Base-by-base conservation (phyloP, 2,797 vertebrate genomes). In the Acrocephalus scirpaceus region DNA sequence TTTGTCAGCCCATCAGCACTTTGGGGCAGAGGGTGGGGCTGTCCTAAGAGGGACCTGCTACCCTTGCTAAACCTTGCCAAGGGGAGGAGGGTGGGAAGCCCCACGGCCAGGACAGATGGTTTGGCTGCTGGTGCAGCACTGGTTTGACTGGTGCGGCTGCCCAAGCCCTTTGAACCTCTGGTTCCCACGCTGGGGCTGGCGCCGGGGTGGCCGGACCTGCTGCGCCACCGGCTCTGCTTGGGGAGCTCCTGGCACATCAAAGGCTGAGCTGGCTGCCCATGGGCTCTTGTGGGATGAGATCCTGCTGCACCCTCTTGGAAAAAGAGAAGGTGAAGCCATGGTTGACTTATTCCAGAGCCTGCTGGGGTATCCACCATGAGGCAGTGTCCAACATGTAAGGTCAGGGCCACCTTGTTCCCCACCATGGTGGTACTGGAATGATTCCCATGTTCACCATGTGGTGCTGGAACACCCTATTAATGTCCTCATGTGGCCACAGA, bases 141-240 rank as follows among this genome's bases (percentile, higher is more conserved):
- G 82, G 92, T 92, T 72, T 38, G 73, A 72, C 94, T 86, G 81
- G 92, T 92, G 92, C 0, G 2, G 86, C 92, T 84, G 30, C 92
- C 64, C 21, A 1, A 64, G 30, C 60, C 58, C 89, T 95, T 95
- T 95, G 89, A 95, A 95, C 50, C 65, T 69, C 17, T 13, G 30
- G 18, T 87, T 95, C 94, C 70, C 94, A 95, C 47, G 45, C 81
- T 14, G 27, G 34, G 22, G 38, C 40, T 75, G 89, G 88, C 64
- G 81, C 94, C 80, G 1, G 25, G 83, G 74, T 23, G 66, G 80
- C 75, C 11, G 56, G 84, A 61, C 84, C 91, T 82, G 91, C 88
- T 8, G 64, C 7, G 22, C 93, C 11, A 0, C 47, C 3, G 16
- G 93, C 81, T 58, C 38, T 0, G 29, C 88, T 78, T 12, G 0